Evolutionary conservation across 1,140 invertebrate species (phyloP).

Genomic region (Microplitis demolitor): DNA sequence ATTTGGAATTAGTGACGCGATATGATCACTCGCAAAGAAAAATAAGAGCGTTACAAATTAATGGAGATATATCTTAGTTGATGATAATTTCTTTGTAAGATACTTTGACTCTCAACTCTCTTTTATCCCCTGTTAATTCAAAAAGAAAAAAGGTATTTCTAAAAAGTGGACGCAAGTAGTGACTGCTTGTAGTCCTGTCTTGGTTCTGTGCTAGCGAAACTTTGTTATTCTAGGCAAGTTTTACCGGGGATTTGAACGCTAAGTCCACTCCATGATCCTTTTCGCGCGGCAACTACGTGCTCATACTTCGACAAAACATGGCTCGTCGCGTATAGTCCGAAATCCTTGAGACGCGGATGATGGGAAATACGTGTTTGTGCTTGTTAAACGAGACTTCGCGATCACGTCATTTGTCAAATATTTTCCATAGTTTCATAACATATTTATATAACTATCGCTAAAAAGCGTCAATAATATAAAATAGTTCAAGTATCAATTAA

Average conservation of each 20-base stretch:
- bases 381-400: constrained; percentile 40
- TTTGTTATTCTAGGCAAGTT: constrained; percentile 60
- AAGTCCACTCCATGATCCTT: constrained; percentile 62
- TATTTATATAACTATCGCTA: neutral
- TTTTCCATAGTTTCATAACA: neutral
- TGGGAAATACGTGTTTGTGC: constrained; percentile 57
- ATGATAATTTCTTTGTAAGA: neutral
- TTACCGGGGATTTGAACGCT: constrained; percentile 57
- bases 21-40: too few species aligned
- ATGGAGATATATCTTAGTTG: neutral
- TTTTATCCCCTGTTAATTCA: constrained; percentile 15
- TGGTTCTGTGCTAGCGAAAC: constrained; percentile 29
- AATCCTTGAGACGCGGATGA: constrained; percentile 52
- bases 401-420: constrained; percentile 2
- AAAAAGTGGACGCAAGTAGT: neutral
- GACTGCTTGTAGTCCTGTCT: neutral
- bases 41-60: neutral
- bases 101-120: neutral
- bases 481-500: too few species aligned
- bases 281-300: constrained; percentile 57
- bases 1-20: too few species aligned
- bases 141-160: constrained; percentile 12
- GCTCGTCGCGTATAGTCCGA: constrained; percentile 45
- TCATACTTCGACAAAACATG: constrained; percentile 60
- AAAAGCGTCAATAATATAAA: neutral